phyloP scores from a whole-genome alignment of 2,113 vertebrate genomes.

The Corythaeola cristata region DNA sequence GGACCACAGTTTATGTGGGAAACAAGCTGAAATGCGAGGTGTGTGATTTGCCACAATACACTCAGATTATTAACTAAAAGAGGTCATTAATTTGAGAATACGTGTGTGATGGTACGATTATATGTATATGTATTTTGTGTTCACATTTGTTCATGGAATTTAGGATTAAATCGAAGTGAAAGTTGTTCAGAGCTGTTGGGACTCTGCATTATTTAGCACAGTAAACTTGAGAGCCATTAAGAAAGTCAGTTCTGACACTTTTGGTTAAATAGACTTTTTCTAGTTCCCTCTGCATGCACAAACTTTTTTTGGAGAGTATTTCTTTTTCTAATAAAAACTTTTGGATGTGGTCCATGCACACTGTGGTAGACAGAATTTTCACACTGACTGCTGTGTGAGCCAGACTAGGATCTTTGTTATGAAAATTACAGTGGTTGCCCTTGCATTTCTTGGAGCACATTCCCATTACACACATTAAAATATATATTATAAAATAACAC shows the following conservation, averaged over 20 bases:
- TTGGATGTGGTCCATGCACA: background rate
- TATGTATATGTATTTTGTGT: background rate
- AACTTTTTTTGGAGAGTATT: background rate
- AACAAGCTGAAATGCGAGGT: background rate
- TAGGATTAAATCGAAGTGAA: background rate
- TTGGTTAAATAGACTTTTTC: background rate
- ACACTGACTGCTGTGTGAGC: background rate
- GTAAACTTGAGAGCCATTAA: background rate
- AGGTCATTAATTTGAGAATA: background rate
- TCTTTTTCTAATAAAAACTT: background rate
- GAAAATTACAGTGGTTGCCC: background rate
- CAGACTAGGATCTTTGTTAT: background rate
- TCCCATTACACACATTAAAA: background rate
- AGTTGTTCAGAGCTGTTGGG: background rate
- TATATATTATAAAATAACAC: background rate
- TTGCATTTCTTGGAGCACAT: background rate
- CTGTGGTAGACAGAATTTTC: background rate
- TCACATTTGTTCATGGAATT: background rate
- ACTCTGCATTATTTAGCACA: background rate
- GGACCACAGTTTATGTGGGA: background rate
- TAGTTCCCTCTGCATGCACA: background rate
- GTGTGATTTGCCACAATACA: background rate
- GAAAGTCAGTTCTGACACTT: background rate
- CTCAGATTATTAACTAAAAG: slow-evolving; percentile 20
- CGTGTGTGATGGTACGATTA: background rate